phyloP scores from a whole-genome alignment of 2,888 invertebrate species.

The Halocaridina rubra region DNA sequence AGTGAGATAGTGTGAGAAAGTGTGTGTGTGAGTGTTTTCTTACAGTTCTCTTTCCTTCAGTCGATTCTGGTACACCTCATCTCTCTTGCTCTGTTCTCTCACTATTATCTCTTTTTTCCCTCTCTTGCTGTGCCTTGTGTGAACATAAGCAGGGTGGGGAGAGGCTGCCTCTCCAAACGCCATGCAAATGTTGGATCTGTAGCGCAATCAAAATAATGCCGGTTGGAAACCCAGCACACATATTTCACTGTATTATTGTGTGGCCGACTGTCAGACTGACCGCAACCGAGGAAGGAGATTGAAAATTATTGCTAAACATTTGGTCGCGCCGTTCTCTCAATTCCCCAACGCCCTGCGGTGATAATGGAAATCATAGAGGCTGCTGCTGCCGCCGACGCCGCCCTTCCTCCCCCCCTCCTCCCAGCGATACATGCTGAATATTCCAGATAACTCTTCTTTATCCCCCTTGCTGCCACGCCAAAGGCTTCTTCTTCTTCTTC shows the following conservation, averaged over 20 bases:
- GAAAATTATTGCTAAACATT: conserved; percentile 61
- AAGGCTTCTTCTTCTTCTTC: no score
- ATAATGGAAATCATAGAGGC: conserved; percentile 58
- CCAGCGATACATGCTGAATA: conserved; percentile 54
- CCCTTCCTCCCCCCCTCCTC: no score
- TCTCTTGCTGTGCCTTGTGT: conserved; percentile 30
- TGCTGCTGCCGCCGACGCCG: no score
- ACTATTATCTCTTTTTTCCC: conserved; percentile 3
- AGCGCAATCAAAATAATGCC: conserved; percentile 57
- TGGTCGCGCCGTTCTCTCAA: conserved; percentile 58
- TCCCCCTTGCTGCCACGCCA: conserved; percentile 48
- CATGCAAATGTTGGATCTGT: conserved; percentile 60
- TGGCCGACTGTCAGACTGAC: conserved; percentile 57
- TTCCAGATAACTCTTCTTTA: conserved; percentile 58
- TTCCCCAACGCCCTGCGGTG: conserved; percentile 59
- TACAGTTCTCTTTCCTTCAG: not conserved
- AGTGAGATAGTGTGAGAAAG: no score
- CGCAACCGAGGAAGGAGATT: conserved; percentile 57
- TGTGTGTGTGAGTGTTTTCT: conserved; percentile 6
- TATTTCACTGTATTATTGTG: conserved; percentile 59
- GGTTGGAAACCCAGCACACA: conserved; percentile 58
- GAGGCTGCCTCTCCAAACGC: conserved; percentile 43
- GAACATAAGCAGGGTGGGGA: conserved; percentile 60
- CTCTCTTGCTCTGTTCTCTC: not conserved
- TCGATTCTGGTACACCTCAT: not conserved